Percentiles rank a stretch among this genome's conserved stretches.
These are phyloP conservation scores for Mystacornis crossleyi DNA, from an alignment of 2,113 vertebrate species.

Conservation along the genomic window DNA sequence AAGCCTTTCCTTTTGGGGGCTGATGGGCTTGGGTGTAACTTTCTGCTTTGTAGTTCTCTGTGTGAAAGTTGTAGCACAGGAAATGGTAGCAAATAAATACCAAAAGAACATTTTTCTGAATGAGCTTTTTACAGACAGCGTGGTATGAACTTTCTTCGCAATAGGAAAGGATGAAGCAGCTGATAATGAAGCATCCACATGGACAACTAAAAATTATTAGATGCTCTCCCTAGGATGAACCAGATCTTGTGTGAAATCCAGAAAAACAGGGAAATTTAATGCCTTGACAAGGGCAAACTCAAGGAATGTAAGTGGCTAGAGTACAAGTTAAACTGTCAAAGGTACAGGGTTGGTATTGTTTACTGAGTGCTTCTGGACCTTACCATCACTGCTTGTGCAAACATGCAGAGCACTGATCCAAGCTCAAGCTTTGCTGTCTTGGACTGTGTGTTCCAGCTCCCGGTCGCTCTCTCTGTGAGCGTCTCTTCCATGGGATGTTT, in stretches of 20 bases:
- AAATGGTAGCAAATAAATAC: neutral
- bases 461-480: rapidly evolving
- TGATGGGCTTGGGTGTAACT: neutral
- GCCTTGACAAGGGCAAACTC: neutral
- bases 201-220: neutral
- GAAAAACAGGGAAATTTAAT: neutral
- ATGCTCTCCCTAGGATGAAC: neutral
- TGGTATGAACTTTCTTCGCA: neutral
- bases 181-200: neutral
- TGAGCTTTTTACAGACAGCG: neutral
- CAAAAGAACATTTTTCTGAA: neutral
- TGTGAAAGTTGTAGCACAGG: neutral
- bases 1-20: neutral
- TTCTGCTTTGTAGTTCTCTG: neutral
- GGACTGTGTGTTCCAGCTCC: neutral
- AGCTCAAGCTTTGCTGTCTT: neutral
- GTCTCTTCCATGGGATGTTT: neutral
- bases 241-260: neutral
- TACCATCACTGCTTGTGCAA: neutral
- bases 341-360: neutral
- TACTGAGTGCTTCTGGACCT: neutral
- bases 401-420: rapidly evolving
- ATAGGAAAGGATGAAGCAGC: neutral
- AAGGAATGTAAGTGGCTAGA: neutral
- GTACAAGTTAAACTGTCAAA: neutral